Evolutionary conservation across 2,113 vertebrate genomes (phyloP).

Genomic region (Mormyrus iriodes): DNA sequence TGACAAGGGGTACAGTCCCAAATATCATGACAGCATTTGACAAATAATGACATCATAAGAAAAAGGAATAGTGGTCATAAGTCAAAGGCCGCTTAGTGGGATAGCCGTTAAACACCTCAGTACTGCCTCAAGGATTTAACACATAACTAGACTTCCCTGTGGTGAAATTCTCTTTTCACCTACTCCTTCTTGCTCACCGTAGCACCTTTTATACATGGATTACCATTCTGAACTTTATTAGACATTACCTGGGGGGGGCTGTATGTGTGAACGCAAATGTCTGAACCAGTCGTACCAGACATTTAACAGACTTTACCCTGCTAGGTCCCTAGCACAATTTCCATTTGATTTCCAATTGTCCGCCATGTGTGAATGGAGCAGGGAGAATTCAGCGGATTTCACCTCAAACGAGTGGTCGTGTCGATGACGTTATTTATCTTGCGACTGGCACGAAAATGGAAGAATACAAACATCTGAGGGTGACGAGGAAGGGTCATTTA

Average conservation of each 20-base stretch:
- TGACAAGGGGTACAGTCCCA: background rate
- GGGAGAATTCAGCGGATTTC: background rate
- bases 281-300: background rate
- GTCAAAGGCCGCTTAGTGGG: background rate
- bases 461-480: background rate
- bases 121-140: background rate
- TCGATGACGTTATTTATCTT: background rate
- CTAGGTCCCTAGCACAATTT: background rate
- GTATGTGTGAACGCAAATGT: background rate
- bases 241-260: too few species aligned
- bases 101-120: background rate
- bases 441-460: background rate
- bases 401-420: background rate
- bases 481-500: background rate
- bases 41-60: background rate
- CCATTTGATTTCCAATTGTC: background rate
- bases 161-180: background rate
- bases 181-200: too few species aligned
- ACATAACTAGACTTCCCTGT: background rate
- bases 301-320: background rate
- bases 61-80: too few species aligned
- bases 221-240: too few species aligned
- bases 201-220: background rate
- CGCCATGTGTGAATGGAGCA: background rate
- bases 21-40: background rate